phyloP scores from a whole-genome alignment of 1,140 invertebrate genomes.

The Dendroctonus ponderosae region DNA sequence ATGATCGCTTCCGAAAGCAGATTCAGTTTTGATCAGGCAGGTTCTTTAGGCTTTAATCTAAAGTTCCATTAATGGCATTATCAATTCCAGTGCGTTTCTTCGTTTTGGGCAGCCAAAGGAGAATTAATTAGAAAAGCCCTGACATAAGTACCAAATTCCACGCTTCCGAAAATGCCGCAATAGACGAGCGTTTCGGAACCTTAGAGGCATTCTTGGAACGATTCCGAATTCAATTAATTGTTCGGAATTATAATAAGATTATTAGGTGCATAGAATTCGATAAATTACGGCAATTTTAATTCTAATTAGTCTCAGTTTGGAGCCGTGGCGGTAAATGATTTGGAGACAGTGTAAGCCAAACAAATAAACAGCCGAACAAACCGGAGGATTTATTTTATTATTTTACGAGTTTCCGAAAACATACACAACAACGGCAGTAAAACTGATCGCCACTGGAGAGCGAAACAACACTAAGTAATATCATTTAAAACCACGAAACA shows the following conservation, averaged over 20 bases:
- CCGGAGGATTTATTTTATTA: not conserved
- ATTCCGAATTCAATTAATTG: slow-evolving; percentile 17
- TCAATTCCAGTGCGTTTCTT: too few species aligned
- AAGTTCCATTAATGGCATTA: too few species aligned
- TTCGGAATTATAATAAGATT: slow-evolving; percentile 16
- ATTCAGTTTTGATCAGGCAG: too few species aligned
- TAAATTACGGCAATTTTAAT: slow-evolving; percentile 6
- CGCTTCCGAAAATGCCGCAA: slow-evolving; percentile 12
- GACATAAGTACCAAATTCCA: not conserved
- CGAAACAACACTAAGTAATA: slow-evolving; percentile 3
- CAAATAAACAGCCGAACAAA: not conserved
- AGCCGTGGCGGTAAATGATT: not conserved
- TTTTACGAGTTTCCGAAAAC: slow-evolving; percentile 9
- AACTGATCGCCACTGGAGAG: not conserved
- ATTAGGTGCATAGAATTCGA: slow-evolving; percentile 1
- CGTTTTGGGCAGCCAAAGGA: too few species aligned
- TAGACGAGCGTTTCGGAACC: slow-evolving; percentile 5
- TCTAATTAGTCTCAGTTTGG: slow-evolving; percentile 8
- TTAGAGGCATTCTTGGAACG: slow-evolving; percentile 14
- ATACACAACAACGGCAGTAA: not conserved
- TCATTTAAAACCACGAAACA: slow-evolving; percentile 3
- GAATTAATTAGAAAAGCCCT: not conserved
- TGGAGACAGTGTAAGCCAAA: not conserved
- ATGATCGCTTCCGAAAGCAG: too few species aligned
- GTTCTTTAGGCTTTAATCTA: too few species aligned